phyloP scores from a whole-genome alignment of 2,797 vertebrate genomes.

The Dermochelys coriacea region DNA sequence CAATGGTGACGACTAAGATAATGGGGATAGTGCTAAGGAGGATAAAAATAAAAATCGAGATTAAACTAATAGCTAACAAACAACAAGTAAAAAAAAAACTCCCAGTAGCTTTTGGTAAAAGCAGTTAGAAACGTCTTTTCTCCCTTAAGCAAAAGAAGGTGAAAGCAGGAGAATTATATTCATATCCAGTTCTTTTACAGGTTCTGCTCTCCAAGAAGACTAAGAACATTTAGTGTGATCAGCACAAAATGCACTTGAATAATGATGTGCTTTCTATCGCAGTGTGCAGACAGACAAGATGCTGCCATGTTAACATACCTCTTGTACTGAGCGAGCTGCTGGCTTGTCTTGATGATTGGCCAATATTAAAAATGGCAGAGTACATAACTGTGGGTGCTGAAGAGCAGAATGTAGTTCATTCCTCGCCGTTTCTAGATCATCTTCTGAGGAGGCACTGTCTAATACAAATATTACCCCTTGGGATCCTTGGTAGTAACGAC shows the following conservation, averaged over 20 bases:
- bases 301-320: conserved; percentile 84
- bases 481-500: conserved; percentile 99
- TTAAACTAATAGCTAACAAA: not conserved
- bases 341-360: conserved; percentile 99
- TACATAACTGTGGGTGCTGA: conserved; percentile 98
- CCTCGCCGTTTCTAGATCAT: conserved; percentile 94
- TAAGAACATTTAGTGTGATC: not conserved
- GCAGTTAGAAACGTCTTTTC: conserved; percentile 10
- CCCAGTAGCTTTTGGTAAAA: conserved; percentile 32
- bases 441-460: conserved; percentile 96
- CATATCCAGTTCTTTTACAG: conserved; percentile 2
- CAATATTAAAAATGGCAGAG: conserved; percentile 97
- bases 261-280: not conserved
- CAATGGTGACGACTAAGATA: conserved; percentile 29
- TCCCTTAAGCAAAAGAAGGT: conserved; percentile 27
- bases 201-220: conserved; percentile 30
- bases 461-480: conserved; percentile 98
- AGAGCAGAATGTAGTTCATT: conserved; percentile 97
- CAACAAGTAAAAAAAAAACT: not conserved
- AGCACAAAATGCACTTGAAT: not conserved
- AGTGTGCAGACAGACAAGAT: not conserved
- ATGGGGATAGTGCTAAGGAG: not conserved
- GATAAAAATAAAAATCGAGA: conserved; percentile 35
- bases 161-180: conserved; percentile 27
- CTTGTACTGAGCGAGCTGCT: conserved; percentile 92